A percentile compares a stretch with the other conserved stretches of the same genome.
Evolutionary conservation across 2,888 invertebrate genomes (phyloP).

Genomic region (Tridacna gigas): DNA sequence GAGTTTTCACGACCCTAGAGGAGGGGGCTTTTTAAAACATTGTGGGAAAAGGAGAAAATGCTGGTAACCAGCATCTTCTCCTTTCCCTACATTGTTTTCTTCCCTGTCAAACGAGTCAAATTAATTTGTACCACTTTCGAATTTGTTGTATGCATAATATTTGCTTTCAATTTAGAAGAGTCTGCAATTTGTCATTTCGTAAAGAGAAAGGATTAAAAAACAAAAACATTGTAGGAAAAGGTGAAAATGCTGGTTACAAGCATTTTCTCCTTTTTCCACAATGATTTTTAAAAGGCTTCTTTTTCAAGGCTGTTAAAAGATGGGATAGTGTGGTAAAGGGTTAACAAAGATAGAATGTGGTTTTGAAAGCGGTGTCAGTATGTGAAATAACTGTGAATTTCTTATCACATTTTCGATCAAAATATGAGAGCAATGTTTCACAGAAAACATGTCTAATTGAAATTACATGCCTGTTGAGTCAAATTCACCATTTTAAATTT

Average conservation of each 20-base stretch:
- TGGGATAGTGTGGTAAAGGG: not conserved
- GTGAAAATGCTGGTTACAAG: not conserved
- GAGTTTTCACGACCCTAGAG: too few relatives aligned
- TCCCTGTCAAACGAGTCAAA: too few relatives aligned
- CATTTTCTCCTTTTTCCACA: not conserved
- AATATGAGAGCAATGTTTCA: not conserved
- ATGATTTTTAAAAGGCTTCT: not conserved
- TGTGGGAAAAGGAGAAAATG: too few relatives aligned
- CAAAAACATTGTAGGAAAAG: not conserved
- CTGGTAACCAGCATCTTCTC: too few relatives aligned
- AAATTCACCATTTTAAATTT: not conserved
- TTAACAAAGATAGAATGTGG: not conserved
- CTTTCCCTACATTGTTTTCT: too few relatives aligned
- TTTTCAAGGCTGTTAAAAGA: not conserved
- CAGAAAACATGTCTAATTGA: constrained; percentile 23
- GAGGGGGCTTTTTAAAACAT: too few relatives aligned
- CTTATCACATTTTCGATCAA: constrained; percentile 20
- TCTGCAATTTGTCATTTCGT: too few relatives aligned
- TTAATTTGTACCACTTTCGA: too few relatives aligned
- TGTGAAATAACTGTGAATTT: constrained; percentile 13
- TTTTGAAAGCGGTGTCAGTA: not conserved
- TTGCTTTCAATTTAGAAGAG: too few relatives aligned
- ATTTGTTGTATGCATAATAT: too few relatives aligned
- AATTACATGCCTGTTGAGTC: constrained; percentile 20
- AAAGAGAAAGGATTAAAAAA: too few relatives aligned